phyloP scores from a whole-genome alignment of 2,888 invertebrate species.

The Cheilosia soror region DNA sequence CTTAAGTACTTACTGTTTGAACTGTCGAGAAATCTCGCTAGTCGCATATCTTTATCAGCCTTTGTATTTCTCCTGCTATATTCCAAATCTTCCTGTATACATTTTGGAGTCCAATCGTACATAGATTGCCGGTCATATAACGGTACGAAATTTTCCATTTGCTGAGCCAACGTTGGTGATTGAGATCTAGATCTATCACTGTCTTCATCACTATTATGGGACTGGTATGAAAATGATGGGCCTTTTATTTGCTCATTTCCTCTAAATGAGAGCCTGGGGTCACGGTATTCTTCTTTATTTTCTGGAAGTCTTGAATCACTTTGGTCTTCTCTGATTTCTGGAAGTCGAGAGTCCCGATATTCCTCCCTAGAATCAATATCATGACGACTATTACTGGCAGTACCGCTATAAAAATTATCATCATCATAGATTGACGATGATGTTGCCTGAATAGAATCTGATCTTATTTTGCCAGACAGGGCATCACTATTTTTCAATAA shows the following conservation, averaged over 20 bases:
- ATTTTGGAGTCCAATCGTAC: slow-evolving; percentile 79
- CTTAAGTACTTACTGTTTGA: slow-evolving; percentile 71
- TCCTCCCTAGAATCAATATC: slow-evolving; percentile 22
- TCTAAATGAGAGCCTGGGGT: slow-evolving; percentile 39
- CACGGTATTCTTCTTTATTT: slow-evolving; percentile 49
- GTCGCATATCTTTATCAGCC: slow-evolving; percentile 80
- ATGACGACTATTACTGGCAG: neutral
- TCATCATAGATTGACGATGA: slow-evolving; percentile 15
- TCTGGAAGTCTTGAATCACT: slow-evolving; percentile 50
- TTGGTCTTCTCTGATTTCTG: slow-evolving; percentile 40
- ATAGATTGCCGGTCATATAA: slow-evolving; percentile 80
- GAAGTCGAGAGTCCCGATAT: slow-evolving; percentile 6
- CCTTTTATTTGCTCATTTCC: neutral
- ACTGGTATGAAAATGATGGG: neutral
- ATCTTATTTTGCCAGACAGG: neutral
- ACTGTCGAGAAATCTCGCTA: slow-evolving; percentile 75
- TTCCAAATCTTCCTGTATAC: slow-evolving; percentile 76
- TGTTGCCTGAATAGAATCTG: neutral
- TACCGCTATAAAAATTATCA: slow-evolving; percentile 43
- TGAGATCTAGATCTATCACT: slow-evolving; percentile 54
- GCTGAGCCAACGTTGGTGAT: slow-evolving; percentile 79
- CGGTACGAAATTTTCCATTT: slow-evolving; percentile 76
- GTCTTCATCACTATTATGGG: slow-evolving; percentile 40
- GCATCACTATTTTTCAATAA: slow-evolving; percentile 25
- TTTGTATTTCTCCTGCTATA: slow-evolving; percentile 73